Percentiles rank a stretch among this genome's conserved stretches.
Conservation (phyloP, 1,140 invertebrate species). For the Maconellicoccus hirsutus region DNA sequence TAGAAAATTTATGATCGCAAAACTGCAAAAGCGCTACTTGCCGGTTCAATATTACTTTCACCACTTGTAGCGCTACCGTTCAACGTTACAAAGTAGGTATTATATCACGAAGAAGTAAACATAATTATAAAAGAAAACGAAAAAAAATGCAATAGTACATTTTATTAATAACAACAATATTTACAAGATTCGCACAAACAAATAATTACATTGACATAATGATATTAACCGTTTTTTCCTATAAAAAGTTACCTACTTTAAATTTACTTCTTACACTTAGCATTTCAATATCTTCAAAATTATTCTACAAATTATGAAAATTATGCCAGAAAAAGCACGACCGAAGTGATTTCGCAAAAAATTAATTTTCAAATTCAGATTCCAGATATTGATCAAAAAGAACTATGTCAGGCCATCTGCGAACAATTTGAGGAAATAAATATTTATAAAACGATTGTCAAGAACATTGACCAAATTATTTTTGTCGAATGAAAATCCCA, state of each 20-base stretch:
- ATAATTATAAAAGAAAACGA: no score
- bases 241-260: not conserved
- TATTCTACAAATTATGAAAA: not conserved
- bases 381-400: not conserved
- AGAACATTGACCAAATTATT: not conserved
- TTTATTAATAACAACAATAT: constrained; percentile 1
- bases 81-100: not conserved
- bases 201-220: not conserved
- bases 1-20: no score
- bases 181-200: not conserved
- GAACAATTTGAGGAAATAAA: not conserved
- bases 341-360: no score
- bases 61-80: not conserved
- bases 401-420: no score
- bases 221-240: not conserved
- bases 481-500: not conserved
- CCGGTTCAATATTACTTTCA: not conserved
- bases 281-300: not conserved
- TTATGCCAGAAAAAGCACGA: not conserved
- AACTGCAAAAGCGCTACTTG: not conserved
- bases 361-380: not conserved
- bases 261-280: not conserved
- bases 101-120: no score
- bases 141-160: not conserved
- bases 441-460: not conserved